These are phyloP conservation scores for Creontiades dilutus DNA, from an alignment of 2,888 invertebrate genomes.

Conservation along the genomic window DNA sequence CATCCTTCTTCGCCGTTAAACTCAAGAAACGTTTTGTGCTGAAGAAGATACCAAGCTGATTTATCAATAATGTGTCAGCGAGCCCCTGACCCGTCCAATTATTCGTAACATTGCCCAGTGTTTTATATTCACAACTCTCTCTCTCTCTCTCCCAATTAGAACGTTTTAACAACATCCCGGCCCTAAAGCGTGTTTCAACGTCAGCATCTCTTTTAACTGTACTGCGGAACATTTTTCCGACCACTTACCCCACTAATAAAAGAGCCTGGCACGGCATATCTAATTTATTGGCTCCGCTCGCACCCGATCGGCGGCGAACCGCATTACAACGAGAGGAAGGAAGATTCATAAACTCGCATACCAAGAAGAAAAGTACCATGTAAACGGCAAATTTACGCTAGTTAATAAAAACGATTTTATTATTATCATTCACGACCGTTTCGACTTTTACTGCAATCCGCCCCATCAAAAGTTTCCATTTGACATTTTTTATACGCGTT, in stretches of 20 bases:
- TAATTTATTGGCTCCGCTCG: neutral
- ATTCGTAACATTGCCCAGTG: neutral
- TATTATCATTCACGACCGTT: constrained; percentile 33
- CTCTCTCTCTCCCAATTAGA: neutral
- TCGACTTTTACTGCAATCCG: constrained; percentile 35
- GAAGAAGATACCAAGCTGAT: neutral
- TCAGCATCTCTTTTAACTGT: neutral
- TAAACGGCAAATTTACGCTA: constrained; percentile 37
- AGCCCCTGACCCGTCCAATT: neutral
- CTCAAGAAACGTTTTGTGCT: neutral
- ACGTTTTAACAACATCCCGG: neutral
- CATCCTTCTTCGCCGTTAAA: neutral
- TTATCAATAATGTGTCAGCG: neutral
- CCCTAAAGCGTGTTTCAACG: neutral
- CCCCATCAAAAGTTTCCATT: constrained; percentile 11
- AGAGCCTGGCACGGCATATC: neutral
- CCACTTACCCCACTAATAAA: constrained; percentile 3
- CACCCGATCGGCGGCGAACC: neutral
- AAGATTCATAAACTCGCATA: constrained; percentile 1
- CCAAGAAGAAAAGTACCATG: constrained; percentile 9
- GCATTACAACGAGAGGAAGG: neutral
- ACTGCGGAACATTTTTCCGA: constrained; percentile 7
- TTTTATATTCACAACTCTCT: neutral
- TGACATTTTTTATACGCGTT: neutral
- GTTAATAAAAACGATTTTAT: constrained; percentile 44